These are phyloP conservation scores for Danio albolineatus DNA, from an alignment of 2,797 vertebrate genomes.

Conservation along the genomic window DNA sequence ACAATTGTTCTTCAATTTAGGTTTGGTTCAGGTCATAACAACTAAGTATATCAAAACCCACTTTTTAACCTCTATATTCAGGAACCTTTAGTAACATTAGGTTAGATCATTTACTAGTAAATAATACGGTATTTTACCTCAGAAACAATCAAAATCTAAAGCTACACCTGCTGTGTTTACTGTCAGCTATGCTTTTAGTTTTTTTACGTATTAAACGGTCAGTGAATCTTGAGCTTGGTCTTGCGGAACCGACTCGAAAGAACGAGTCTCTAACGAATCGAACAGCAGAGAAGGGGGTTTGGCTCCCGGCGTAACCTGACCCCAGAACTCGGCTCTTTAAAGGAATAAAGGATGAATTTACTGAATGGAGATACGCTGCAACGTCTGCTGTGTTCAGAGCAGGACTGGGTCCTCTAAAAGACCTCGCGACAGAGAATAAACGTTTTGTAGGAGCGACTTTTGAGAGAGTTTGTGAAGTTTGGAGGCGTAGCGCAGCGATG, in stretches of 20 bases:
- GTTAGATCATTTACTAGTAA: background rate
- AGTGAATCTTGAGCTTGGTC: too few species aligned
- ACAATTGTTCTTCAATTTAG: background rate
- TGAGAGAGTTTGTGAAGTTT: constrained; percentile 34
- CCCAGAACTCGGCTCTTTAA: constrained; percentile 78
- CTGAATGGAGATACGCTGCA: constrained; percentile 73
- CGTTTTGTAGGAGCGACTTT: constrained; percentile 55
- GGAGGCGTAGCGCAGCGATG: constrained; percentile 60
- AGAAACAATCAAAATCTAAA: background rate
- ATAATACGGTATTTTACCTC: background rate
- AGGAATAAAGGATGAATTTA: constrained; percentile 81
- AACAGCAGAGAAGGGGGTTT: constrained; percentile 60
- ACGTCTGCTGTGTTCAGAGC: constrained; percentile 64
- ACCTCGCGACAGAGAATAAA: constrained; percentile 37
- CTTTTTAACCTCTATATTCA: background rate
- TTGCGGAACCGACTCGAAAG: background rate
- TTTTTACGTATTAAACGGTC: background rate
- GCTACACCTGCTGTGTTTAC: background rate
- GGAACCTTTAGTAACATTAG: background rate
- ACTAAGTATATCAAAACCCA: too few species aligned
- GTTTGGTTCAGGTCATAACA: background rate
- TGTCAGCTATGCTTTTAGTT: background rate
- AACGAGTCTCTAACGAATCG: background rate
- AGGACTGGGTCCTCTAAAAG: constrained; percentile 48
- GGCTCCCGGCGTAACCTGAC: constrained; percentile 77